phyloP scores from a whole-genome alignment of 1,140 invertebrate species.

The Telenomus remus region DNA sequence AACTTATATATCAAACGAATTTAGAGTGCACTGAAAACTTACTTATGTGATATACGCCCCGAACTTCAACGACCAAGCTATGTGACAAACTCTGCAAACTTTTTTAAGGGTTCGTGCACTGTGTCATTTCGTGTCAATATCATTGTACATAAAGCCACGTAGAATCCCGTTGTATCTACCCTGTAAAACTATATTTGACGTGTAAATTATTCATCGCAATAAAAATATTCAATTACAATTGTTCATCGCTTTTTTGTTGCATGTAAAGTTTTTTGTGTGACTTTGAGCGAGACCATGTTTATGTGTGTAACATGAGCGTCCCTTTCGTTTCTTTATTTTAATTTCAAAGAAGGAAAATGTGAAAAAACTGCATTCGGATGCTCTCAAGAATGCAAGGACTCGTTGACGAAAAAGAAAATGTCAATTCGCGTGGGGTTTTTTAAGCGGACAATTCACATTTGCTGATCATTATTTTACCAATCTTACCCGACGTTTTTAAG shows the following conservation, averaged over 20 bases:
- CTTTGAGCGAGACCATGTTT: conserved; percentile 5
- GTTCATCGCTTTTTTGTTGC: conserved; percentile 12
- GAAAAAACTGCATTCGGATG: conserved; percentile 4
- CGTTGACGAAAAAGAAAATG: conserved; percentile 26
- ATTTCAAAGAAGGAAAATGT: too few relatives aligned
- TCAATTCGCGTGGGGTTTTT: conserved; percentile 9
- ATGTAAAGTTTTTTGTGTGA: not conserved
- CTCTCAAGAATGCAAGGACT: not conserved
- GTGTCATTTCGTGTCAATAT: conserved; percentile 21
- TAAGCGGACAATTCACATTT: conserved; percentile 23
- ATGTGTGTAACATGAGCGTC: conserved; percentile 11
- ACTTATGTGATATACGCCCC: conserved; percentile 38
- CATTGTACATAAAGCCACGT: conserved; percentile 42
- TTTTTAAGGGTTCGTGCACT: conserved; percentile 25
- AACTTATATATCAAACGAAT: too few relatives aligned
- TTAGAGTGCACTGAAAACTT: not conserved
- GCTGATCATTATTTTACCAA: conserved; percentile 52
- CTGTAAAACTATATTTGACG: conserved; percentile 58
- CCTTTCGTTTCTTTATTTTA: conserved; percentile 17
- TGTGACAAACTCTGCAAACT: conserved; percentile 20
- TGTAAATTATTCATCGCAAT: conserved; percentile 60
- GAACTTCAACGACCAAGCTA: conserved; percentile 3
- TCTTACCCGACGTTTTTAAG: conserved; percentile 26
- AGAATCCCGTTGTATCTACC: conserved; percentile 60
- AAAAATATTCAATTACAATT: conserved; percentile 35